phyloP scores from a whole-genome alignment of 2,113 vertebrate species.

The Pluvialis apricaria region DNA sequence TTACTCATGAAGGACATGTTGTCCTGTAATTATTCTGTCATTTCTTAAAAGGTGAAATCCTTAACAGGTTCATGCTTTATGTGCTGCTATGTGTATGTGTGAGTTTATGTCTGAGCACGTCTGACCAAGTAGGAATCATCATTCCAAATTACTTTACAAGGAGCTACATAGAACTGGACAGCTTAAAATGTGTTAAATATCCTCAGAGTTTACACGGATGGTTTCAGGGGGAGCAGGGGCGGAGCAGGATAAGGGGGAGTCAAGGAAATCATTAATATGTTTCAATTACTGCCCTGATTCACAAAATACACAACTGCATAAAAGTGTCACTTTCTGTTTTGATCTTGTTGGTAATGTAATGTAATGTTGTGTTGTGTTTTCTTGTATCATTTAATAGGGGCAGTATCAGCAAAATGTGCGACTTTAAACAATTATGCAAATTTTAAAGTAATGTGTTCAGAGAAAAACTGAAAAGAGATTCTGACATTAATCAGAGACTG shows the following conservation, averaged over 20 bases:
- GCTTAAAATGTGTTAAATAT: slow-evolving; percentile 58
- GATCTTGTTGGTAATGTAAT: not conserved
- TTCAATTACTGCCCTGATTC: not conserved
- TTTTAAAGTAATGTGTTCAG: slow-evolving; percentile 39
- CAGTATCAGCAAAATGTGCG: slow-evolving; percentile 47
- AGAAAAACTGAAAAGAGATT: slow-evolving; percentile 39
- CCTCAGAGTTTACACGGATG: slow-evolving; percentile 20
- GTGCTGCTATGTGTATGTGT: slow-evolving; percentile 1
- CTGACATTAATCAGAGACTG: slow-evolving; percentile 38
- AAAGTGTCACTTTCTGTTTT: slow-evolving; percentile 13
- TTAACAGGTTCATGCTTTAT: slow-evolving; percentile 68
- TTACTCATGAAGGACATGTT: slow-evolving; percentile 74
- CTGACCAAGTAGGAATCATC: slow-evolving; percentile 52
- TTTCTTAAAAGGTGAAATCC: slow-evolving; percentile 76
- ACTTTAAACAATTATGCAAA: slow-evolving; percentile 56
- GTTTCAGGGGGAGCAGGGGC: not conserved
- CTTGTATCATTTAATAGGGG: slow-evolving; percentile 39
- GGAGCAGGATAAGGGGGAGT: not conserved
- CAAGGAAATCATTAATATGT: slow-evolving; percentile 20
- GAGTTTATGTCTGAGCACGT: slow-evolving; percentile 54
- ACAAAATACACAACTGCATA: slow-evolving; percentile 14
- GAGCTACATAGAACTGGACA: slow-evolving; percentile 53
- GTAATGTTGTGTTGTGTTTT: slow-evolving; percentile 28
- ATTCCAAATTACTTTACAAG: slow-evolving; percentile 41
- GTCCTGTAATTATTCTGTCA: slow-evolving; percentile 81